Conservation (phyloP, 2,113 vertebrate genomes). For the Pungitius pungitius region DNA sequence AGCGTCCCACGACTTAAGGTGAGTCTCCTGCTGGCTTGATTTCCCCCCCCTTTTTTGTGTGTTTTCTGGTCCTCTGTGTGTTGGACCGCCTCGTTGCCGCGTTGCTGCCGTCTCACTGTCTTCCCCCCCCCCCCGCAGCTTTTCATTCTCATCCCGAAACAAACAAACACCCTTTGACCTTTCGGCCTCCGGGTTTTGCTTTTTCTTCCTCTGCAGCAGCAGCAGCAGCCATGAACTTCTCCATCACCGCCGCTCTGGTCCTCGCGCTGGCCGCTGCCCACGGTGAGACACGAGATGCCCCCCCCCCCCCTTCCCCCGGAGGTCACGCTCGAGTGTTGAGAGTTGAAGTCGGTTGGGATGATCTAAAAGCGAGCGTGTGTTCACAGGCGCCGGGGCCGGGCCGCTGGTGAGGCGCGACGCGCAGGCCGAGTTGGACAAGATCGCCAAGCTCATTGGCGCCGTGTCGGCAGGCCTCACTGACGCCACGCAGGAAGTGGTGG, state of each 20-base stretch:
- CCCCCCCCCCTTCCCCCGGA: too few relatives aligned
- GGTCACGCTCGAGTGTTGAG: too few relatives aligned
- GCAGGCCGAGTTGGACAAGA: slow-evolving; percentile 48
- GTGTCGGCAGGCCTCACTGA: slow-evolving; percentile 44
- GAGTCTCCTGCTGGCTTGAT: not conserved
- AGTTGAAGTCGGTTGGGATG: too few relatives aligned
- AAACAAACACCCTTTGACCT: not conserved
- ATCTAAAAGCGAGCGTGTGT: not conserved
- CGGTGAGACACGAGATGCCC: too few relatives aligned
- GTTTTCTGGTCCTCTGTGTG: not conserved
- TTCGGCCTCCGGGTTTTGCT: slow-evolving; percentile 26
- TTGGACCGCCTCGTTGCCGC: too few relatives aligned
- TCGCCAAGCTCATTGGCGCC: slow-evolving; percentile 62
- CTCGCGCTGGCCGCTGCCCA: slow-evolving; percentile 60
- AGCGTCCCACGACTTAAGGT: slow-evolving; percentile 57
- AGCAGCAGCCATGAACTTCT: slow-evolving; percentile 76
- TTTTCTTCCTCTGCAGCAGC: slow-evolving; percentile 37
- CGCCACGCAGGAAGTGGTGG: slow-evolving; percentile 57
- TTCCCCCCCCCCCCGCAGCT: too few relatives aligned
- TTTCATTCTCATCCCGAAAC: not conserved
- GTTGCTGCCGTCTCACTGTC: not conserved
- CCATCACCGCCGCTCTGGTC: slow-evolving; percentile 51
- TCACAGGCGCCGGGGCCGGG: slow-evolving; percentile 64
- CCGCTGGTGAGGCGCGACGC: slow-evolving; percentile 69
- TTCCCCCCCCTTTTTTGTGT: not conserved